phyloP scores from a whole-genome alignment of 53 echinoderm and acorn worm genomes.

The Apostichopus leukothele region DNA sequence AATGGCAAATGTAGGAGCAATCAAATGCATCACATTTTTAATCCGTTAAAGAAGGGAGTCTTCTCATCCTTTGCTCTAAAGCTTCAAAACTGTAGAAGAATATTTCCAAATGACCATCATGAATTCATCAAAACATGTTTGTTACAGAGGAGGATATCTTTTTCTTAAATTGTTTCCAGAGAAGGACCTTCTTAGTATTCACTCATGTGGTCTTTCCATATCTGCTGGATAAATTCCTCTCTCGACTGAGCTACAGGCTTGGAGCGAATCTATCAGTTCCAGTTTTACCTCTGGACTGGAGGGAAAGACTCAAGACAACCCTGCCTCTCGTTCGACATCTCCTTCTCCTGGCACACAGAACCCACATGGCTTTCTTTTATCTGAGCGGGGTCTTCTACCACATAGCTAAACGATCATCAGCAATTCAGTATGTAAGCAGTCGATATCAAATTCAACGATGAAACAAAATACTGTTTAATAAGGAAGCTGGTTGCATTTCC shows the following conservation, averaged over 20 bases:
- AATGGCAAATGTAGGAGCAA: no score
- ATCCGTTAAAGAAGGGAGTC: no score
- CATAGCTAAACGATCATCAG: slow-evolving; percentile 78
- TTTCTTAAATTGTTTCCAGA: slow-evolving; percentile 36
- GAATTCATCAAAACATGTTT: no score
- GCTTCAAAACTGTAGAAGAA: no score
- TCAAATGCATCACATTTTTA: no score
- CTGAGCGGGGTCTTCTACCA: slow-evolving; percentile 85
- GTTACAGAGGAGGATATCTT: no score
- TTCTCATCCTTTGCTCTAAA: no score
- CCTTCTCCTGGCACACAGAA: slow-evolving; percentile 65
- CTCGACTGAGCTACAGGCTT: slow-evolving; percentile 48
- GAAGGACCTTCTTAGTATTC: slow-evolving; percentile 68
- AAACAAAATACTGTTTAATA: slow-evolving; percentile 7
- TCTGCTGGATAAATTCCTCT: slow-evolving; percentile 70
- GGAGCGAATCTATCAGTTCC: slow-evolving; percentile 46
- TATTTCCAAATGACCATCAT: no score
- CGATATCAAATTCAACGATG: neutral
- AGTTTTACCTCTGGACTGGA: slow-evolving; percentile 45
- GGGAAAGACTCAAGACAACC: slow-evolving; percentile 55
- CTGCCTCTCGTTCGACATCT: slow-evolving; percentile 67
- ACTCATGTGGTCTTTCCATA: slow-evolving; percentile 79
- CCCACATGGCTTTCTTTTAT: slow-evolving; percentile 91
- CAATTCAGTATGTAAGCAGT: slow-evolving; percentile 88
- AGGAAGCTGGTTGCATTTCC: no score